phyloP scores from a whole-genome alignment of 1,140 invertebrate genomes.

The Asbolus verrucosus region DNA sequence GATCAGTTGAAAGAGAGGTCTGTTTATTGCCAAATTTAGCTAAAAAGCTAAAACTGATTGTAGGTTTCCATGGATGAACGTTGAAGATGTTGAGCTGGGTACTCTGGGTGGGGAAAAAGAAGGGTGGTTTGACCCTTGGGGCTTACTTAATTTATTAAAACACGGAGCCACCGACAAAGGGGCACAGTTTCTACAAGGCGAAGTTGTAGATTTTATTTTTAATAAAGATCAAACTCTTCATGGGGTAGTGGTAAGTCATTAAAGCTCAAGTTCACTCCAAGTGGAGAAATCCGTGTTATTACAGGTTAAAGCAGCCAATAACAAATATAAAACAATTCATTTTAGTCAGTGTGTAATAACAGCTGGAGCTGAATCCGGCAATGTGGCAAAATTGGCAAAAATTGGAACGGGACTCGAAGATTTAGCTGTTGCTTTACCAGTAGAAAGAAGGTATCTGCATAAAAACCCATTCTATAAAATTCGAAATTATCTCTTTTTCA shows the following conservation, averaged over 20 bases:
- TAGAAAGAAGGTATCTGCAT: constrained; percentile 81
- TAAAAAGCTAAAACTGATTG: no score
- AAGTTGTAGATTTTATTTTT: constrained; percentile 81
- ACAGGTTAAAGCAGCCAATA: constrained; percentile 75
- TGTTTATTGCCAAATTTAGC: not conserved
- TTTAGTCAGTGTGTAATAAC: constrained; percentile 83
- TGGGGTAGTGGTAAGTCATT: no score
- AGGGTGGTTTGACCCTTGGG: constrained; percentile 91
- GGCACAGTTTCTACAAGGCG: constrained; percentile 80
- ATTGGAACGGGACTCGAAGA: constrained; percentile 79
- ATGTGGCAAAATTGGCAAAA: constrained; percentile 81
- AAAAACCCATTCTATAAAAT: constrained; percentile 1
- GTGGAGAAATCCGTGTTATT: constrained; percentile 40
- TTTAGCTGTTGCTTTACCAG: constrained; percentile 79
- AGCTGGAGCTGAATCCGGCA: constrained; percentile 82
- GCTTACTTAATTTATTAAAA: constrained; percentile 81
- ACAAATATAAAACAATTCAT: constrained; percentile 73
- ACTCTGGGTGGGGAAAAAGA: constrained; percentile 78
- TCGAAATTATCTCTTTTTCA: constrained; percentile 41
- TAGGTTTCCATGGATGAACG: constrained; percentile 94
- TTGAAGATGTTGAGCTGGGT: constrained; percentile 81
- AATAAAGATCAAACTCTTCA: no score
- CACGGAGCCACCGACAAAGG: constrained; percentile 83
- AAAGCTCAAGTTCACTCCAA: no score
- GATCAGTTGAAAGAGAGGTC: constrained; percentile 75